phyloP scores from a whole-genome alignment of 2,888 invertebrate species.

The Meandrusa payeni region DNA sequence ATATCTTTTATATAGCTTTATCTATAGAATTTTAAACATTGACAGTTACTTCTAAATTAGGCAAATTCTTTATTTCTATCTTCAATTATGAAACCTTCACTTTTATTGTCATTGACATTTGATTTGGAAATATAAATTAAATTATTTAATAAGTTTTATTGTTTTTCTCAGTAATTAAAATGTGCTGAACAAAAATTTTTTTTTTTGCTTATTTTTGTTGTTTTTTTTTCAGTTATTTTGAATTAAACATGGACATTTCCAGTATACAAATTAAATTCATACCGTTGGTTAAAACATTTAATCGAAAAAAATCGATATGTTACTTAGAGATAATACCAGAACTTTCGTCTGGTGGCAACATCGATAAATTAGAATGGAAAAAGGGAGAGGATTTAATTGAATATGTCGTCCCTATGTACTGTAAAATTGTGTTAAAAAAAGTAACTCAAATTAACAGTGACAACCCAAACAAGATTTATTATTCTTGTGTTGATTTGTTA shows the following conservation, averaged over 20 bases:
- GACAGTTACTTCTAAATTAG: no score
- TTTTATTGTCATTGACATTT: no score
- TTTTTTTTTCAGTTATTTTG: conserved; percentile 28
- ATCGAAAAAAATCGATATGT: conserved; percentile 44
- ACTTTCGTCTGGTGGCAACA: conserved; percentile 50
- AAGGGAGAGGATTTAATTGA: conserved; percentile 47
- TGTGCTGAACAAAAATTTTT: no score
- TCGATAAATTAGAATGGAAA: conserved; percentile 57
- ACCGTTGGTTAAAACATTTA: conserved; percentile 46
- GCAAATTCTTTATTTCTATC: no score
- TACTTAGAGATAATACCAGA: conserved; percentile 64
- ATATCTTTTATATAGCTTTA: no score
- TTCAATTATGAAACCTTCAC: no score
- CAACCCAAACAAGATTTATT: conserved; percentile 47
- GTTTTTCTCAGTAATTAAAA: no score
- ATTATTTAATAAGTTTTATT: no score
- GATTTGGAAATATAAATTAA: no score
- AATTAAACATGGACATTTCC: conserved; percentile 48
- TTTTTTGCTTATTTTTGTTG: conserved; percentile 27
- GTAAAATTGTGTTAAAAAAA: conserved; percentile 58
- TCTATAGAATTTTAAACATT: no score
- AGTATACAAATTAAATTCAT: conserved; percentile 56
- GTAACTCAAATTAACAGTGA: conserved; percentile 25
- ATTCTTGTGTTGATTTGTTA: conserved; percentile 60
- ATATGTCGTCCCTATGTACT: conserved; percentile 60